These are phyloP conservation scores for Aegithalos caudatus DNA, from an alignment of 2,113 vertebrate species.

Conservation along the genomic window DNA sequence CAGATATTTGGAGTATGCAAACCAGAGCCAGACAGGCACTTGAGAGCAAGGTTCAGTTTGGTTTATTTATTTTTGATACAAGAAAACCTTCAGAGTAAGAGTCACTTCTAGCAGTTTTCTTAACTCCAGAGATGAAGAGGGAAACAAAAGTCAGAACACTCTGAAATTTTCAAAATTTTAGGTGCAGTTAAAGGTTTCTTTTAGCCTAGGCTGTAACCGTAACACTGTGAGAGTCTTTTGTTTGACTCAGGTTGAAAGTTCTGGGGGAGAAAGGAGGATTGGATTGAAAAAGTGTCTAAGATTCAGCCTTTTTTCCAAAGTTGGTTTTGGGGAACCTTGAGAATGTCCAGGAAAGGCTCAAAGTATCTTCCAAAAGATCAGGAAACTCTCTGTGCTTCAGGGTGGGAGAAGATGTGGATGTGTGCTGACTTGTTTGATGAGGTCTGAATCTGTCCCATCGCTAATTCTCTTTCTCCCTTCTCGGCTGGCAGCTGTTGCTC, in stretches of 20 bases:
- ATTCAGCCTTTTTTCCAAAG: background rate
- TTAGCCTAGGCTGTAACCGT: background rate
- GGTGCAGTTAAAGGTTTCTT: background rate
- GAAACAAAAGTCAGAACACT: background rate
- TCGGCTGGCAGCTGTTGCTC: constrained; percentile 69
- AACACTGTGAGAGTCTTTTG: background rate
- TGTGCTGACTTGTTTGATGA: background rate
- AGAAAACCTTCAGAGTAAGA: background rate
- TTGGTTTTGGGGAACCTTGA: background rate
- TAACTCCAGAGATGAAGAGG: background rate
- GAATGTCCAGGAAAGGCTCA: background rate
- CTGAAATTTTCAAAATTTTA: background rate
- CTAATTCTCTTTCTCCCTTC: constrained; percentile 39
- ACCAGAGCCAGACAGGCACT: background rate
- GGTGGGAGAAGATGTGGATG: background rate
- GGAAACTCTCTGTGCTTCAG: background rate
- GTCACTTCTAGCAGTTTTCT: background rate
- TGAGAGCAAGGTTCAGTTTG: background rate
- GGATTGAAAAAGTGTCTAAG: background rate
- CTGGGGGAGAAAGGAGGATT: background rate
- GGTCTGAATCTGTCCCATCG: background rate
- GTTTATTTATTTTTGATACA: background rate
- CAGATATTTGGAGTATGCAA: background rate
- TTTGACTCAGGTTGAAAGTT: background rate
- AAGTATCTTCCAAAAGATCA: background rate